phyloP scores from a whole-genome alignment of 2,113 vertebrate genomes.

The Clarias batrachus region DNA sequence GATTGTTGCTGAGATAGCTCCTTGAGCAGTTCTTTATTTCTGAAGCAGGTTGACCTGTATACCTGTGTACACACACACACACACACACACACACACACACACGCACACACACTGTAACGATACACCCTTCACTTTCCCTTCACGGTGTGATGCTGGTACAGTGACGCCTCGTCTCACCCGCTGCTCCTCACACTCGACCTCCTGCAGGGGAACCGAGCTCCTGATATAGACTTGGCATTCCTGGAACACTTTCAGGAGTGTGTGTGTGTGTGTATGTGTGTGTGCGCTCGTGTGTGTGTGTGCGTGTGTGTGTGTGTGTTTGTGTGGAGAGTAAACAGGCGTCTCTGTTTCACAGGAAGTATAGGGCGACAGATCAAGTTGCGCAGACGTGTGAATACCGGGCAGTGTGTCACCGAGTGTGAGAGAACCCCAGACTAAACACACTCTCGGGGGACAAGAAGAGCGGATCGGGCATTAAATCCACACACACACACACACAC shows the following conservation, averaged over 20 bases:
- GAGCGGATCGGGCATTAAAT: background rate
- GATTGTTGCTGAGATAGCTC: background rate
- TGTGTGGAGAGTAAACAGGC: constrained; percentile 34
- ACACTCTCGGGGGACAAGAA: background rate
- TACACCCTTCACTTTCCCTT: background rate
- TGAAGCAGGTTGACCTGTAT: background rate
- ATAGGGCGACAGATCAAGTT: constrained; percentile 55
- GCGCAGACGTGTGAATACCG: constrained; percentile 60
- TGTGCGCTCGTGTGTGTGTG: constrained; percentile 5
- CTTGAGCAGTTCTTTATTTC: background rate
- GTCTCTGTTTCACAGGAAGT: constrained; percentile 56
- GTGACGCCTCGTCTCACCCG: background rate
- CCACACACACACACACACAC: background rate
- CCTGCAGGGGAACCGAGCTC: constrained; percentile 16
- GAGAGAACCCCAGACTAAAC: constrained; percentile 15
- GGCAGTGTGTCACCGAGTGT: constrained; percentile 42
- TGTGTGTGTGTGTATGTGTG: constrained; percentile 25
- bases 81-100: background rate
- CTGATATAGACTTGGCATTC: constrained; percentile 32
- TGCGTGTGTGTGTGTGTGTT: constrained; percentile 24
- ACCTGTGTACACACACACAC: background rate
- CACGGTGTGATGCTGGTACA: background rate
- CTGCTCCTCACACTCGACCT: too few species aligned
- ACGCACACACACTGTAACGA: background rate
- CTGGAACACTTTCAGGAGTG: constrained; percentile 44